Conservation (phyloP, 1,140 invertebrate genomes). For the Odontomachus brunneus region DNA sequence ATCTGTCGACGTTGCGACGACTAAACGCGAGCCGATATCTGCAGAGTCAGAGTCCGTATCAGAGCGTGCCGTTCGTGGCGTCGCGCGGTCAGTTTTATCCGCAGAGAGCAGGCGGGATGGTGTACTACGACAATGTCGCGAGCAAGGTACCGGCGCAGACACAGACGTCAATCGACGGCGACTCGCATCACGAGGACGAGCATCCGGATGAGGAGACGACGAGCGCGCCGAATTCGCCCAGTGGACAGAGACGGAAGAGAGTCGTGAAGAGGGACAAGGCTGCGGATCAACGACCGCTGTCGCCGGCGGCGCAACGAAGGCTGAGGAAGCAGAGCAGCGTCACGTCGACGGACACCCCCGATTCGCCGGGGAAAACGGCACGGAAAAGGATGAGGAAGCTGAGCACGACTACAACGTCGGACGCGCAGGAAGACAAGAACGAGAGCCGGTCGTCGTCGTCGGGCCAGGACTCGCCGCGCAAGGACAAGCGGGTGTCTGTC, state of each 20-base stretch:
- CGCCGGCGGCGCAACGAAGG: conserved; percentile 63
- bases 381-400: conserved; percentile 48
- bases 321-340: conserved; percentile 75
- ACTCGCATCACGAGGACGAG: conserved; percentile 67
- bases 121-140: conserved; percentile 73
- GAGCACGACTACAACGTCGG: conserved; percentile 52
- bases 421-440: conserved; percentile 76
- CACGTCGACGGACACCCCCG: conserved; percentile 71
- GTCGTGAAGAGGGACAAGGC: conserved; percentile 51
- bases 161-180: conserved; percentile 76
- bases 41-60: conserved; percentile 69
- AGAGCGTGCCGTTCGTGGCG: conserved; percentile 74
- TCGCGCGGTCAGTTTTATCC: conserved; percentile 69
- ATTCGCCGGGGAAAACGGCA: conserved; percentile 48
- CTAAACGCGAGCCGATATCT: conserved; percentile 68
- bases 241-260: conserved; percentile 55
- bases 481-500: conserved; percentile 76
- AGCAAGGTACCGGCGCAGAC: conserved; percentile 79
- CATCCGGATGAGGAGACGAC: conserved; percentile 26
- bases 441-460: conserved; percentile 84
- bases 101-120: conserved; percentile 62
- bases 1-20: conserved; percentile 71
- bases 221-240: conserved; percentile 56
- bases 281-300: conserved; percentile 55
- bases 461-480: conserved; percentile 82